Conservation (phyloP, 2,888 invertebrate species). For the Mallateleia sp. region DNA sequence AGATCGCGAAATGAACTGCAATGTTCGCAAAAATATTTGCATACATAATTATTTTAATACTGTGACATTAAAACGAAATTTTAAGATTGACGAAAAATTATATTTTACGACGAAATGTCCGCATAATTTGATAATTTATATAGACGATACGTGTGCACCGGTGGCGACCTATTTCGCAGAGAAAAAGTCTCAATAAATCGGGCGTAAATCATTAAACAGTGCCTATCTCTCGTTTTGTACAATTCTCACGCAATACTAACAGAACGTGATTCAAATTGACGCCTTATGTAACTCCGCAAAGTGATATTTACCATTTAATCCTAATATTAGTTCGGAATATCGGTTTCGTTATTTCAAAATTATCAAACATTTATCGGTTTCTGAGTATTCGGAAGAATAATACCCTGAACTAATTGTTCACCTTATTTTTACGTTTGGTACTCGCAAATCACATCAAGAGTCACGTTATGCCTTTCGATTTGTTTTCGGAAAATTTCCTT, state of each 20-base stretch:
- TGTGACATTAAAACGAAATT: too few species aligned
- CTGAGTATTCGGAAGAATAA: constrained; percentile 4
- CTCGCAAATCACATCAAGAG: neutral
- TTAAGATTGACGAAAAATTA: too few species aligned
- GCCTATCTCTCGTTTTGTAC: constrained; percentile 40
- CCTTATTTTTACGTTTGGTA: neutral
- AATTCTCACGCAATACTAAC: constrained; percentile 58
- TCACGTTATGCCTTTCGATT: neutral
- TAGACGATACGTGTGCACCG: too few species aligned
- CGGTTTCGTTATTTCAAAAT: constrained; percentile 29
- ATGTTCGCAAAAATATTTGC: constrained; percentile 1
- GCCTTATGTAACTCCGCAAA: constrained; percentile 49
- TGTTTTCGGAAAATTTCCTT: neutral
- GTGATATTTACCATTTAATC: constrained; percentile 57
- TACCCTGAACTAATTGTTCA: neutral
- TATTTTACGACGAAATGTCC: too few species aligned
- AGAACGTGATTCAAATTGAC: constrained; percentile 40
- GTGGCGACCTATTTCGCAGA: too few species aligned
- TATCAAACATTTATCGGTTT: constrained; percentile 34
- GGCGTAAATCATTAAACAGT: constrained; percentile 41
- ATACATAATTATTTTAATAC: too few species aligned
- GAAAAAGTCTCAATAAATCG: constrained; percentile 45
- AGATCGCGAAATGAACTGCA: neutral
- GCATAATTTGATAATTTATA: too few species aligned
- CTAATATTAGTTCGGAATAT: constrained; percentile 38